A percentile compares a stretch with the other conserved stretches of the same genome.
Evolutionary conservation across 1,140 invertebrate genomes (phyloP).

Genomic region (Drosophila jambulina): DNA sequence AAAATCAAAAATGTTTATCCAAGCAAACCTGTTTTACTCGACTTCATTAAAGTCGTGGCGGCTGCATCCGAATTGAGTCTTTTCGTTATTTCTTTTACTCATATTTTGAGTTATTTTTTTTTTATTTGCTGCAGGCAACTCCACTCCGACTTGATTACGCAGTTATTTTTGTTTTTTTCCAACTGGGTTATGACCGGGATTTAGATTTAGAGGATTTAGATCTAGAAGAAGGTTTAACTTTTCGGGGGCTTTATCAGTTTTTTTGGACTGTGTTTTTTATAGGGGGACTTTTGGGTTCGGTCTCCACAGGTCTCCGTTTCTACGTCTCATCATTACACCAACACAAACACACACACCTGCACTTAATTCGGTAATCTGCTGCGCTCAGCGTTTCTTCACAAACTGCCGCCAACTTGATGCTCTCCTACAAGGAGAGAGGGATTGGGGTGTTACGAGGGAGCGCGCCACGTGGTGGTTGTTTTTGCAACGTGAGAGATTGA

Average conservation of each 20-base stretch:
- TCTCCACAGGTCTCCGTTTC: conserved; percentile 27
- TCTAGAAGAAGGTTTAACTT: conserved; percentile 7
- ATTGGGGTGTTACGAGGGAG: too few relatives aligned
- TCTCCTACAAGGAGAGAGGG: neutral
- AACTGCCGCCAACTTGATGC: conserved; percentile 36
- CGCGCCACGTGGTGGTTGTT: too few relatives aligned
- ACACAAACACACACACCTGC: conserved; percentile 20
- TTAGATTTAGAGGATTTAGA: conserved; percentile 11
- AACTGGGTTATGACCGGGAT: conserved; percentile 16
- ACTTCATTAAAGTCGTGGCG: conserved; percentile 33
- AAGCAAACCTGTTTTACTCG: conserved; percentile 41
- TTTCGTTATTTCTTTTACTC: neutral
- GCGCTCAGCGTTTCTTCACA: conserved; percentile 1
- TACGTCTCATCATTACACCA: neutral
- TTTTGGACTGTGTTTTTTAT: neutral
- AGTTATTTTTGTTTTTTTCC: conserved; percentile 4
- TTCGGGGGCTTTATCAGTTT: conserved; percentile 16
- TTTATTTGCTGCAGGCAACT: neutral
- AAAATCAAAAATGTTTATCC: conserved; percentile 45
- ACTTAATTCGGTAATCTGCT: conserved; percentile 17
- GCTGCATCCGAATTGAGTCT: conserved; percentile 29
- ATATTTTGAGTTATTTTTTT: conserved; percentile 1
- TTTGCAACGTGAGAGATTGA: too few relatives aligned
- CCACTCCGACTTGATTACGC: conserved; percentile 12
- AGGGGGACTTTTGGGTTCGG: conserved; percentile 6